Percentiles rank a stretch among this genome's conserved stretches.
Evolutionary conservation across 2,888 invertebrate genomes (phyloP).

Genomic region (Acanthosepion pharaonis): DNA sequence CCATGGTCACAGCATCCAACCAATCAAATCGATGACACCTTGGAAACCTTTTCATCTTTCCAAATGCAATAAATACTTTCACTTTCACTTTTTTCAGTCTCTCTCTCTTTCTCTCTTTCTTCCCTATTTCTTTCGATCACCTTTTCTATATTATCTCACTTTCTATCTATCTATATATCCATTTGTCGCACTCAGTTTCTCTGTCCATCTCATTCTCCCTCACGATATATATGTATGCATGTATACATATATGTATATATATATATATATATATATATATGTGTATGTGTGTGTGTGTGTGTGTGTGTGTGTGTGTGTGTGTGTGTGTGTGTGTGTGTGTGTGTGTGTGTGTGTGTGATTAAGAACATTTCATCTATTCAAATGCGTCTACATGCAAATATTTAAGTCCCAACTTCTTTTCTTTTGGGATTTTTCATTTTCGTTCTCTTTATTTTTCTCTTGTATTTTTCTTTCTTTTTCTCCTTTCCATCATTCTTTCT

Average conservation of each 20-base stretch:
- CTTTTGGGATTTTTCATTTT: too few species aligned
- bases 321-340: too few species aligned
- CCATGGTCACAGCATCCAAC: background rate
- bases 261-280: too few species aligned
- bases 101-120: background rate
- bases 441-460: background rate
- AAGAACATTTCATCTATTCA: background rate
- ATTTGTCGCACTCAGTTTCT: background rate
- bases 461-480: background rate
- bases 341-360: too few species aligned
- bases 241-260: too few species aligned
- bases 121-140: background rate
- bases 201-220: background rate
- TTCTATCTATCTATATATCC: background rate
- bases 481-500: background rate
- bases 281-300: too few species aligned
- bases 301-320: too few species aligned
- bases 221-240: too few species aligned
- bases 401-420: too few species aligned
- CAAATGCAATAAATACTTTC: background rate
- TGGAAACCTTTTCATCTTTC: background rate
- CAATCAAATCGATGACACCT: background rate
- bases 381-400: too few species aligned
- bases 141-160: background rate
- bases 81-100: too few species aligned